Base-by-base conservation (phyloP, 2,113 vertebrate species). In the Saguinus midas region DNA sequence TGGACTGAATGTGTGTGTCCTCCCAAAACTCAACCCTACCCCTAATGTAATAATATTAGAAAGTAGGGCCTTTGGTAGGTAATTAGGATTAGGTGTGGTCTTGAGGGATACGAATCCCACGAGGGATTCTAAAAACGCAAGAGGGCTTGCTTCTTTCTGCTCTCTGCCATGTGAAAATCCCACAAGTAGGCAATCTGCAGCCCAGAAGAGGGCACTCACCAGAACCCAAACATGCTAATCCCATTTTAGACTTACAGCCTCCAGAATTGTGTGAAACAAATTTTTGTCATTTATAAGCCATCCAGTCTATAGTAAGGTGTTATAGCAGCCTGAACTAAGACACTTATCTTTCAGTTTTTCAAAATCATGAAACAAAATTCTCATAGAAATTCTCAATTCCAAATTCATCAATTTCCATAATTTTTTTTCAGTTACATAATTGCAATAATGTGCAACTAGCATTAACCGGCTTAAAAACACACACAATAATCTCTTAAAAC, bases 391-490 rank as follows among this genome's bases (percentile, higher is more conserved):
- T 52, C 16, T 52, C 52, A 52, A 52, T 52, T 52, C 52, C 52
- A 52, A 52, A 52, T 52, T 85, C 21, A 90, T 45, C 73, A 45
- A 23, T 86, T 96, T 72, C 90, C 32, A 61, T 85, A 82, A 37
- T 73, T 90, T 95, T 40, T 40, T 76, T 79, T 52, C 40, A 90
- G 52, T 70, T 83, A 78, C 18, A 29, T 89, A 58, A 84, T 48
- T 61, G 70, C 61, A 89, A 61, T 16, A 89, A 79, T 64, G 78
- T 88, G 45, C 13, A 57, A 48, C 16, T 61, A 70, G 50, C 72
- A 90, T 85, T 70, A 79, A 78, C 17, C 72, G 43, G 32, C 29
- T 72, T 92, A 90, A 85, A 61, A 86, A 93, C 12, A 95, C 73
- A 91, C 43, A 78, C 6, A 8, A 6, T n/a, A 61, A 73, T 80